Percentiles rank a stretch among this genome's conserved stretches.
These are phyloP conservation scores for Brachyistius frenatus DNA, from an alignment of 2,113 vertebrate genomes.

Conservation along the genomic window DNA sequence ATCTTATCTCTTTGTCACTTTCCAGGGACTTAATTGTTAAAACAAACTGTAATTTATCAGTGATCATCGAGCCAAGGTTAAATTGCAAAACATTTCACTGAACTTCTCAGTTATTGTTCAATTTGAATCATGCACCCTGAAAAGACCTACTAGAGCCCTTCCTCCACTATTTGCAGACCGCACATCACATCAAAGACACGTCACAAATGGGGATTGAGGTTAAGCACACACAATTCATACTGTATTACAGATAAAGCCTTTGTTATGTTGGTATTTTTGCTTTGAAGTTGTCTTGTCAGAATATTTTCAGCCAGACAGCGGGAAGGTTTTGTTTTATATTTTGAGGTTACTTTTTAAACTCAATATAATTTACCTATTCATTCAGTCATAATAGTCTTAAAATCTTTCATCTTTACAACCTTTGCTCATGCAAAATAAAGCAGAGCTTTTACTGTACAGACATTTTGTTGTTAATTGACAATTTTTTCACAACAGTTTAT, in stretches of 20 bases:
- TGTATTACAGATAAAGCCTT: constrained; percentile 47
- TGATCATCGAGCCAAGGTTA: neutral
- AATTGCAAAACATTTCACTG: neutral
- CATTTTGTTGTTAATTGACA: neutral
- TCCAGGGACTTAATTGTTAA: neutral
- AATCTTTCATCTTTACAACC: constrained; percentile 25
- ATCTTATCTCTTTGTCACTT: neutral
- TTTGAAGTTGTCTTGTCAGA: constrained; percentile 58
- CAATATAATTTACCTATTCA: constrained; percentile 41
- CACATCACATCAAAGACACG: constrained; percentile 60
- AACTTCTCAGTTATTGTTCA: neutral
- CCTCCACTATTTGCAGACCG: constrained; percentile 27
- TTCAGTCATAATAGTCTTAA: constrained; percentile 11
- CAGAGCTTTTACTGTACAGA: neutral
- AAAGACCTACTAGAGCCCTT: constrained; percentile 14
- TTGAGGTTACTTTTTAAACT: constrained; percentile 44
- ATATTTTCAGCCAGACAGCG: constrained; percentile 26
- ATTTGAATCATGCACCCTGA: constrained; percentile 25
- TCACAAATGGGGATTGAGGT: constrained; percentile 35
- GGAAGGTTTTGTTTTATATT: constrained; percentile 4
- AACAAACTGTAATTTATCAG: neutral
- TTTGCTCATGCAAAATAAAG: neutral
- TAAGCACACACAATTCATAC: constrained; percentile 51
- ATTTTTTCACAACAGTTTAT: no score
- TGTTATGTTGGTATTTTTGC: constrained; percentile 33